phyloP scores from a whole-genome alignment of 2,888 invertebrate species.

The Platynereis dumerilii region DNA sequence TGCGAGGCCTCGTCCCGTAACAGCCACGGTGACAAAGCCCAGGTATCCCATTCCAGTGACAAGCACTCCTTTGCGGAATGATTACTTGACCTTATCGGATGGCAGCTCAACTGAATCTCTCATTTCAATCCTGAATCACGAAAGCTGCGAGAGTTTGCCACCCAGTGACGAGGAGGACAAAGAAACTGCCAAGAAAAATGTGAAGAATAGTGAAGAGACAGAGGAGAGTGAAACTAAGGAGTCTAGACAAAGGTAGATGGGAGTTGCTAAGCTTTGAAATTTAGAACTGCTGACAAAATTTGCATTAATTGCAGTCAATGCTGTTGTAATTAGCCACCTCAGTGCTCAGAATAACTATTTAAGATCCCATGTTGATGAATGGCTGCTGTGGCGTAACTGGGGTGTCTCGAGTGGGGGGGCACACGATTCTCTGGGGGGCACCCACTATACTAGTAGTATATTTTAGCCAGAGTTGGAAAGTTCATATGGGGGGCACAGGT shows the following conservation, averaged over 20 bases:
- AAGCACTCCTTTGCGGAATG: constrained; percentile 39
- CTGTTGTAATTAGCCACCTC: no score
- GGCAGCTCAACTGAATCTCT: constrained; percentile 55
- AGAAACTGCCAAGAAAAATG: neutral
- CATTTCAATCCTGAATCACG: constrained; percentile 56
- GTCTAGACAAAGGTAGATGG: neutral
- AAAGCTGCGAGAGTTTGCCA: constrained; percentile 46
- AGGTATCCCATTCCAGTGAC: constrained; percentile 37
- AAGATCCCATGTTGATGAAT: no score
- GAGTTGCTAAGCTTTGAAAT: no score
- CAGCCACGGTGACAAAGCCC: constrained; percentile 48
- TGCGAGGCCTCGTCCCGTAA: constrained; percentile 56
- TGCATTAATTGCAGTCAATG: no score
- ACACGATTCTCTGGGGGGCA: no score
- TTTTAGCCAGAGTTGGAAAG: no score
- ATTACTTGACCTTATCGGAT: constrained; percentile 46
- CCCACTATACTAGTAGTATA: no score
- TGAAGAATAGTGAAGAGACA: constrained; percentile 5
- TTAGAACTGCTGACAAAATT: no score
- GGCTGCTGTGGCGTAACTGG: no score
- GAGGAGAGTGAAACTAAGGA: constrained; percentile 6
- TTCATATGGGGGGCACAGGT: no score
- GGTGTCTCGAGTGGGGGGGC: no score
- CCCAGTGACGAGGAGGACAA: constrained; percentile 39
- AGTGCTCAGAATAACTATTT: no score